Base-by-base conservation (phyloP, 2,888 invertebrate genomes). In the Cotesia congregata region DNA sequence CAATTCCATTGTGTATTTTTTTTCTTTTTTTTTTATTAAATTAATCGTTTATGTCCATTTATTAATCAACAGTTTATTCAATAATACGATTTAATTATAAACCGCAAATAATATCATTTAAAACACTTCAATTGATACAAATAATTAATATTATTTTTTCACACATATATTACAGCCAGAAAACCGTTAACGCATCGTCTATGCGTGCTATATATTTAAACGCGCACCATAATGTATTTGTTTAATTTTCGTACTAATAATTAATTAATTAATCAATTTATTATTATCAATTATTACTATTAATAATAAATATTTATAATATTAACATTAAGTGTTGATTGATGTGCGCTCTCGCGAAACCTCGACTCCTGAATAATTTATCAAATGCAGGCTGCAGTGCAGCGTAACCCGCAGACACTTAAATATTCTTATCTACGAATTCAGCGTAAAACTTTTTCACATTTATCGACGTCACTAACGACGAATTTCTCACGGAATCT, bases 1-100 rank as follows among this genome's bases (percentile, higher is more conserved):
- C 89, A 89, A 89, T 89, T 89, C 89, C 89, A 87, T 88, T 83
- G 87, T 85, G 82, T 88, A 84, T 85, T 86, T 86, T 73, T 67
- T 67, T 67, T 67, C 69, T 65, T 67, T 72, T 61, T 65, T 41
- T 20, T 41, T 50, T 67, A 39, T 67, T 39, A 38, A 9, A 40
- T 68, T n/a, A 39, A 39, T 41, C 12, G 85, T 87, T 71, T 86
- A 85, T 84, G 83, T 85, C 84, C 87, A 87, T 86, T 80, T 85
- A 87, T 86, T 87, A 85, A 86, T 88, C 80, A 87, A 88, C 86
- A 86, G 82, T 86, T 70, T 72, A 76, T 72, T 72, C 71, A 61
- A 70, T 75, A 76, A 50, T 50, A 6, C 76, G 59, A 62, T 15
- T 61, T 15, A 30, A 7, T 60, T 71, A 60, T 39, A 60, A 7